phyloP scores from a whole-genome alignment of 2,888 invertebrate species.

The Theretra japonica region DNA sequence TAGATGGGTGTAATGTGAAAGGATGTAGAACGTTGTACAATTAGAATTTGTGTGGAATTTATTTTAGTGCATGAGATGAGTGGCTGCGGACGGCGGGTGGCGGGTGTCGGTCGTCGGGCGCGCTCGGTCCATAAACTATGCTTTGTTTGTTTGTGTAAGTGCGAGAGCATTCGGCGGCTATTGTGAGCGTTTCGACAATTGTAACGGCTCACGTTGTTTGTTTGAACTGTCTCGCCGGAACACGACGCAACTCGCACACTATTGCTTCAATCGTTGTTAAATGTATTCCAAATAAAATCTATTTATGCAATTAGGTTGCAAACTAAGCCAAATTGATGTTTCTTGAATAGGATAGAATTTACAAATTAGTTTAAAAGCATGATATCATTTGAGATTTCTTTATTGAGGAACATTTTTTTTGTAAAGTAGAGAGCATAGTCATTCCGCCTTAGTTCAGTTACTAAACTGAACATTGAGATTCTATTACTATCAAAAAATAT shows the following conservation, averaged over 20 bases:
- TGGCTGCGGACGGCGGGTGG: background rate
- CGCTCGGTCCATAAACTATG: conserved; percentile 29
- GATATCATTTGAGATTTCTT: too few species aligned
- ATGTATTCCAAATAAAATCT: background rate
- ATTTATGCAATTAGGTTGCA: background rate
- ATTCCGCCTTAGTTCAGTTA: too few species aligned
- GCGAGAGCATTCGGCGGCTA: conserved; percentile 36
- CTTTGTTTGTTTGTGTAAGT: conserved; percentile 47
- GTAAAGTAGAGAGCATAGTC: too few species aligned
- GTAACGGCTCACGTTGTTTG: conserved; percentile 51
- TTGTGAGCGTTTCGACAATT: conserved; percentile 46
- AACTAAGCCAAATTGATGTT: too few species aligned
- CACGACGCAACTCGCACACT: background rate
- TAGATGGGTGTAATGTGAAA: background rate
- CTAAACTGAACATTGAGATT: too few species aligned
- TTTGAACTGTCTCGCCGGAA: conserved; percentile 43
- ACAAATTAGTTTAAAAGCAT: too few species aligned
- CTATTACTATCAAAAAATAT: too few species aligned
- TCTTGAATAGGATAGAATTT: too few species aligned
- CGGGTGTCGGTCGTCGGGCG: conserved; percentile 9
- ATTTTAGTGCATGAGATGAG: background rate
- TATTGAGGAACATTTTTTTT: too few species aligned
- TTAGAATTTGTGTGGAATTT: background rate
- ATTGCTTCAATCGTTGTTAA: background rate
- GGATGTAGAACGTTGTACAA: background rate